Base-by-base conservation (phyloP, 2,888 invertebrate species). In the Dione juno region DNA sequence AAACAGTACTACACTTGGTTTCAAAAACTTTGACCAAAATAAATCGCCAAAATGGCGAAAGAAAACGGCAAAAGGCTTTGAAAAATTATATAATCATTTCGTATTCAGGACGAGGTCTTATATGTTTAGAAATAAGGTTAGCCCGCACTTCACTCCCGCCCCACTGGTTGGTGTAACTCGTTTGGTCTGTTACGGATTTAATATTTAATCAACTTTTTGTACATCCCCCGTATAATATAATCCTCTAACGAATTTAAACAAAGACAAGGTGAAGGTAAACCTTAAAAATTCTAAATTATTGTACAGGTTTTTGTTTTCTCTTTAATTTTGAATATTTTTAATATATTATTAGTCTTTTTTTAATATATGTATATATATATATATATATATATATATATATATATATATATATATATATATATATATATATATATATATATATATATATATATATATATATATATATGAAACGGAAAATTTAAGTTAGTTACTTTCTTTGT, bases 201-300 rank as follows among this genome's bases (percentile, higher is more conserved):
- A 64, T 52, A 64, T 64, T 64, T 64, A 52, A 52, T 64, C 35
- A 64, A 50, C 50, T 64, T 64, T 64, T 64, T 64, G 40, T 52
- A 52, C 40, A 37, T 19, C 19, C 50, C 14, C 40, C 64, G 16
- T 64, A n/a, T n/a, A n/a, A n/a, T n/a, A n/a, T n/a, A 52, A 64
- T 50, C 52, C 64, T 37, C 37, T 13, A 64, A 50, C 48, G 52
- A 40, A 52, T 13, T 64, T 50, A 50, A 50, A 64, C 37, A 64
- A 48, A 64, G 40, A 64, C 37, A 64, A 50, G 64, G 40, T 50
- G 9, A 28, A 50, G 37, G 21, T 64, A 3, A 37, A 8, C 64
- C 50, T 64, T 64, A 16, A 50, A 50, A 40, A 64, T 64, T 50
- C 14, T 14, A 16, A n/a, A n/a, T n/a, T n/a, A n/a, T n/a, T n/a